Evolutionary conservation across 2,888 invertebrate genomes (phyloP).

Genomic region (Drosophila macrospina): DNA sequence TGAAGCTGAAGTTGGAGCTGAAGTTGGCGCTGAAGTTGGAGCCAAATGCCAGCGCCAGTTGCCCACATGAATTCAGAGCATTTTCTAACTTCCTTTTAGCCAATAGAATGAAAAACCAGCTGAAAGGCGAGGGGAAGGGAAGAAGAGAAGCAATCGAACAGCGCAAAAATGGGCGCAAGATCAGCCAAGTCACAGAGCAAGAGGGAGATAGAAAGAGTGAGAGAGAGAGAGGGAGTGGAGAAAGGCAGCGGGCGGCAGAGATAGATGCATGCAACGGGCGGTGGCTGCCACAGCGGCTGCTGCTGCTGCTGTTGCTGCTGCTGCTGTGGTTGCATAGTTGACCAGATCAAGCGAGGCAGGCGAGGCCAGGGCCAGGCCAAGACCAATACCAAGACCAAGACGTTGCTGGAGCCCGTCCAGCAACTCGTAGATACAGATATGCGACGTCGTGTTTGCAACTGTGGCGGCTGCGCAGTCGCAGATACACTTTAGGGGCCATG

Average conservation of each 20-base stretch:
- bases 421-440: constrained; percentile 73
- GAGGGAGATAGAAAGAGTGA: no score
- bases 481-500: constrained; percentile 82
- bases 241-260: background rate
- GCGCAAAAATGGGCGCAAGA: constrained; percentile 72
- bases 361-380: constrained; percentile 31
- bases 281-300: constrained; percentile 22
- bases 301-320: constrained; percentile 8
- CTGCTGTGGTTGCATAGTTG: constrained; percentile 68
- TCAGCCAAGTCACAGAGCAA: constrained; percentile 50
- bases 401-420: constrained; percentile 15
- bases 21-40: constrained; percentile 27
- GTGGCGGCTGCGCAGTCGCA: constrained; percentile 69
- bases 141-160: constrained; percentile 49
- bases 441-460: constrained; percentile 61
- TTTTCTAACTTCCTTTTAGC: constrained; percentile 77
- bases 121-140: background rate
- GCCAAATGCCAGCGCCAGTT: constrained; percentile 56
- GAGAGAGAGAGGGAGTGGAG: background rate
- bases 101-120: constrained; percentile 56
- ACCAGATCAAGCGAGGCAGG: constrained; percentile 58
- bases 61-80: constrained; percentile 76
- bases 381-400: constrained; percentile 21
- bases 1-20: constrained; percentile 13
- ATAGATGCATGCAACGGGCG: constrained; percentile 42